Evolutionary conservation across 1,140 invertebrate species (phyloP).

Genomic region (Heliconius himera): DNA sequence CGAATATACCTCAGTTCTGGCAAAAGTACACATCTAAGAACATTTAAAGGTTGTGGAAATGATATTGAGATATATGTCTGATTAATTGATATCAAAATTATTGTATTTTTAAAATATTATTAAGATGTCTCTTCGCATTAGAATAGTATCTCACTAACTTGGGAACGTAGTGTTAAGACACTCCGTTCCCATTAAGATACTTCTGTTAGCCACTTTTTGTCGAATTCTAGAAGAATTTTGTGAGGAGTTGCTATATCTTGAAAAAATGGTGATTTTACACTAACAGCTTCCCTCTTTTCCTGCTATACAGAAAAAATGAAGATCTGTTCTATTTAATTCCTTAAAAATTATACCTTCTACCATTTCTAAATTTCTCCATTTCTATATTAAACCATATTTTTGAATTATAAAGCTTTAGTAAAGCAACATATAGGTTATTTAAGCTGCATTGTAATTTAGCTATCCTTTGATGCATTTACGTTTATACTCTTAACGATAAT

Average conservation of each 20-base stretch:
- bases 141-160: no score
- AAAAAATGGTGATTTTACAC: no score
- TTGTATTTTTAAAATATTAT: no score
- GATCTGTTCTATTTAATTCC: neutral
- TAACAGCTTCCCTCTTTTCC: no score
- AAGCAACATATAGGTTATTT: constrained; percentile 34
- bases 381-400: constrained; percentile 33
- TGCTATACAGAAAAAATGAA: neutral
- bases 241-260: no score
- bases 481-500: constrained; percentile 10
- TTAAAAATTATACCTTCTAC: neutral
- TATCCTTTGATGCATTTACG: constrained; percentile 35
- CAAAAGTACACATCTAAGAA: constrained; percentile 28
- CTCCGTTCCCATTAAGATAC: no score
- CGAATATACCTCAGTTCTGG: constrained; percentile 38
- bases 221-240: no score
- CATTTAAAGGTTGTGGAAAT: neutral
- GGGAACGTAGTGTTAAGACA: no score
- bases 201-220: no score
- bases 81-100: no score
- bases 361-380: neutral
- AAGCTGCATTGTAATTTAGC: constrained; percentile 34
- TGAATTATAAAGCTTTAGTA: constrained; percentile 31
- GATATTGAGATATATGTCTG: neutral
- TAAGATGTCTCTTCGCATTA: no score